phyloP scores from a whole-genome alignment of 1,140 invertebrate genomes.

The Lanistes nyassanus region DNA sequence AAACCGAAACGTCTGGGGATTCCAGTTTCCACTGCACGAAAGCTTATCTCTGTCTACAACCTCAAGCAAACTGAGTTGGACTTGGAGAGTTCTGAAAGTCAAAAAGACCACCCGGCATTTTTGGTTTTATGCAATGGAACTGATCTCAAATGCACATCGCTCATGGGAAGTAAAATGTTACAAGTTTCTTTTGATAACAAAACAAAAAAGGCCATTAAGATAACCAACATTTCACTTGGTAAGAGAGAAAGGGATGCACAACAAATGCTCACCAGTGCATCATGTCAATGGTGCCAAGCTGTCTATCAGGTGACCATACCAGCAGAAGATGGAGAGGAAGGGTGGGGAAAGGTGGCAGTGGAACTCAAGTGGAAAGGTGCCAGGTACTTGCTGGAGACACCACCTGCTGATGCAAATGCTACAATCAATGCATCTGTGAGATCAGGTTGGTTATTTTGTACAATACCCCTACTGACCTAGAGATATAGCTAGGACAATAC shows the following conservation, averaged over 20 bases:
- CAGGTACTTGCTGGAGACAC: constrained; percentile 34
- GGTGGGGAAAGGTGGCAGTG: constrained; percentile 37
- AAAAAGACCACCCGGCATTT: constrained; percentile 2
- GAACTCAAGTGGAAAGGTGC: constrained; percentile 45
- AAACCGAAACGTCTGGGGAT: constrained; percentile 24
- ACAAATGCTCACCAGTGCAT: constrained; percentile 7
- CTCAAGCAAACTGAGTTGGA: constrained; percentile 17
- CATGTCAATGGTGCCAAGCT: constrained; percentile 21
- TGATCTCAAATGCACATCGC: constrained; percentile 25
- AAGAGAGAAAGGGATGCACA: constrained; percentile 19
- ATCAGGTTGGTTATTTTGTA: constrained; percentile 22
- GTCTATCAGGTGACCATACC: constrained; percentile 15
- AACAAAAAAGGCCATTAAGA: constrained; percentile 8
- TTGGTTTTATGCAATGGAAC: constrained; percentile 31
- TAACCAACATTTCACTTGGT: constrained; percentile 1
- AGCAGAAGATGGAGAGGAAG: constrained; percentile 4
- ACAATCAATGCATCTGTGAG: constrained; percentile 37
- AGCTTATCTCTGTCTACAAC: constrained; percentile 29
- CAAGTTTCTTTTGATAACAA: neutral
- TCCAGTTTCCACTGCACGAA: constrained; percentile 9
- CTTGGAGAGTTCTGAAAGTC: neutral
- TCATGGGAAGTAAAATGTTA: constrained; percentile 21
- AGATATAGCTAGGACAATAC: too few relatives aligned
- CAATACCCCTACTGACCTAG: neutral
- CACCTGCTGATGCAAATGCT: constrained; percentile 40